These are phyloP conservation scores for Alcis repandata DNA, from an alignment of 2,888 invertebrate genomes.

Conservation along the genomic window DNA sequence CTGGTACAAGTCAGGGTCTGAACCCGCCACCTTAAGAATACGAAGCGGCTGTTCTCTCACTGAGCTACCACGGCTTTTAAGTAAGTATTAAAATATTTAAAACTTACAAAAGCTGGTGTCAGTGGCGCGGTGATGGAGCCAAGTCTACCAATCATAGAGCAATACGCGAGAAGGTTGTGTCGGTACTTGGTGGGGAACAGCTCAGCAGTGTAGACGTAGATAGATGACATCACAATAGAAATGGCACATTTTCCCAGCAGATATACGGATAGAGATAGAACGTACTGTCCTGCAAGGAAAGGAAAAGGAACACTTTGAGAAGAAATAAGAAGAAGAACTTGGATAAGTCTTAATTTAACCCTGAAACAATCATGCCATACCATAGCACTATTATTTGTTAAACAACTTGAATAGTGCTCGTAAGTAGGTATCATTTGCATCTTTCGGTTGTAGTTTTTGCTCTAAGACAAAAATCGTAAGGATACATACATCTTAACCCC, in stretches of 20 bases:
- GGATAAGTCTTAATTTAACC: neutral
- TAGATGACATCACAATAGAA: slow-evolving; percentile 84
- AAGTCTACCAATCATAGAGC: slow-evolving; percentile 88
- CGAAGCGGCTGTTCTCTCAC: too few relatives aligned
- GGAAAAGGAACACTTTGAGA: too few relatives aligned
- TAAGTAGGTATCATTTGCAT: too few relatives aligned
- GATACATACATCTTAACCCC: too few relatives aligned
- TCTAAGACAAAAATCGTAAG: too few relatives aligned
- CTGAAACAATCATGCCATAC: neutral
- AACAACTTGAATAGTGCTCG: too few relatives aligned
- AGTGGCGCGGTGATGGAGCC: slow-evolving; percentile 88
- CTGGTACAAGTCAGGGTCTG: too few relatives aligned
- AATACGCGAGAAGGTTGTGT: slow-evolving; percentile 86
- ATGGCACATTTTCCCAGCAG: slow-evolving; percentile 87
- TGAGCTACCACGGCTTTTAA: too few relatives aligned
- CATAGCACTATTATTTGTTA: too few relatives aligned
- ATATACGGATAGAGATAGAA: slow-evolving; percentile 78
- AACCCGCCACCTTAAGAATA: too few relatives aligned
- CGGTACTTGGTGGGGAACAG: slow-evolving; percentile 87
- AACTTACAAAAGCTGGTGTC: slow-evolving; percentile 86
- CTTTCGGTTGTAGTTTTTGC: too few relatives aligned
- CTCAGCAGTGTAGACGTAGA: slow-evolving; percentile 88
- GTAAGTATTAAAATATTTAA: neutral
- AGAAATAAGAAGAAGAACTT: neutral
- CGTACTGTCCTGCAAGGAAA: slow-evolving; percentile 48